Percentiles rank a stretch among this genome's conserved stretches.
Evolutionary conservation across 2,888 invertebrate species (phyloP).

Genomic region (Agonopterix alstromeriana): DNA sequence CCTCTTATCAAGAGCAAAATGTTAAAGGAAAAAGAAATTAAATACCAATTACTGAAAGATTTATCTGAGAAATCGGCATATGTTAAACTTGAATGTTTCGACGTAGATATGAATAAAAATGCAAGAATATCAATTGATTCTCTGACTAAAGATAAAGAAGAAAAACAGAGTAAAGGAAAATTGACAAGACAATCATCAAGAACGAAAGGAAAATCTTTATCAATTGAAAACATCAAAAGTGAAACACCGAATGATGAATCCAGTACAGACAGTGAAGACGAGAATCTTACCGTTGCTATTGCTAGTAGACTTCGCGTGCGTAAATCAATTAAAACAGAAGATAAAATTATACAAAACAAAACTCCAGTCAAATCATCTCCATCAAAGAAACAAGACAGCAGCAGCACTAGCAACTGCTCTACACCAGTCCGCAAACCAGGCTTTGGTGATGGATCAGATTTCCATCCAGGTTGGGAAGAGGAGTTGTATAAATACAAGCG

Average conservation of each 20-base stretch:
- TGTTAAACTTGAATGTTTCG: conserved; percentile 68
- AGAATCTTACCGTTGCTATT: conserved; percentile 52
- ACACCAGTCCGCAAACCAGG: conserved; percentile 72
- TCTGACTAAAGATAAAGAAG: conserved; percentile 43
- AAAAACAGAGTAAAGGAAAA: conserved; percentile 45
- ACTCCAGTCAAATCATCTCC: conserved; percentile 50
- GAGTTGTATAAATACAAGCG: conserved; percentile 89
- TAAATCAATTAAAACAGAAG: conserved; percentile 69
- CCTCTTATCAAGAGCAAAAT: conserved; percentile 63
- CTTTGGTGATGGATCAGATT: conserved; percentile 83
- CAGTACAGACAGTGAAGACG: conserved; percentile 62
- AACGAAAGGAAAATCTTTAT: conserved; percentile 44
- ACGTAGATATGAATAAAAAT: conserved; percentile 60
- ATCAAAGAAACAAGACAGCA: conserved; percentile 46
- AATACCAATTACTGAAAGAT: conserved; percentile 61
- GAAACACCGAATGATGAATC: conserved; percentile 43
- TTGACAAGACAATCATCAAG: conserved; percentile 35
- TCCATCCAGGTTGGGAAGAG: conserved; percentile 89
- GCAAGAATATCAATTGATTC: conserved; percentile 54
- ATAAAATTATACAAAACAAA: conserved; percentile 30
- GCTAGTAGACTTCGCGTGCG: conserved; percentile 61
- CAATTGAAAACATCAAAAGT: conserved; percentile 47
- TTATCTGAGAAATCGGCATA: conserved; percentile 67
- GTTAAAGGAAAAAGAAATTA: conserved; percentile 57
- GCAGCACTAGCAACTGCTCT: conserved; percentile 47